These are phyloP conservation scores for Meloidogyne chitwoodi DNA, from an alignment of 1,140 invertebrate genomes.

Conservation along the genomic window DNA sequence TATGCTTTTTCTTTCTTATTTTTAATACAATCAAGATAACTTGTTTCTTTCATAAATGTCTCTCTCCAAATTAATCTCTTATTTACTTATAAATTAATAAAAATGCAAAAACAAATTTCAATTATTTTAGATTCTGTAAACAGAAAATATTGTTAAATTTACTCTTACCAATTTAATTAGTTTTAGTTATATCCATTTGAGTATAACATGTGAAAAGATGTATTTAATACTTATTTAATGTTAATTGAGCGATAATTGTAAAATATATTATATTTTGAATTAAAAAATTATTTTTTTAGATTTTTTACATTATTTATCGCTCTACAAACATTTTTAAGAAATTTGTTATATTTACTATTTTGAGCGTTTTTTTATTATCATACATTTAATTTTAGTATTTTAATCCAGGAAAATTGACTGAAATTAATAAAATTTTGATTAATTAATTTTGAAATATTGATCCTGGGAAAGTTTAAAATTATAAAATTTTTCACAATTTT, in stretches of 20 bases:
- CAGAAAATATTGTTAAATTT: not conserved
- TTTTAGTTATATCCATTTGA: not conserved
- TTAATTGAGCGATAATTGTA: not conserved
- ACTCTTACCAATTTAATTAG: not conserved
- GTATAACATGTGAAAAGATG: not conserved
- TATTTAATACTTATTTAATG: not conserved
- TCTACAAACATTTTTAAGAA: not conserved
- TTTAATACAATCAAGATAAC: not conserved
- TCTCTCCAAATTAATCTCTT: not conserved
- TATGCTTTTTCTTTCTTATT: not conserved
- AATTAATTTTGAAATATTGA: too few relatives aligned
- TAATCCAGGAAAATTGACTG: too few relatives aligned
- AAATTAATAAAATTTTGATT: too few relatives aligned
- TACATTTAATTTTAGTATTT: too few relatives aligned
- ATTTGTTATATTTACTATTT: too few relatives aligned
- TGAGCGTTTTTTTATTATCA: too few relatives aligned
- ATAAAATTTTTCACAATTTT: not conserved
- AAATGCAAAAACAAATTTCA: not conserved
- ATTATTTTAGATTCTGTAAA: not conserved
- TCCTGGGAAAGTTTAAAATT: too few relatives aligned
- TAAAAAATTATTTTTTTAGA: too few relatives aligned
- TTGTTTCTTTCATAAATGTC: not conserved
- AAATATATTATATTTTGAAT: too few relatives aligned
- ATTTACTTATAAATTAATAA: not conserved
- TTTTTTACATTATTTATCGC: not conserved